A percentile compares a stretch with the other conserved stretches of the same genome.
Conservation (phyloP, 1,140 invertebrate species). For the Leptinotarsa lineolata region DNA sequence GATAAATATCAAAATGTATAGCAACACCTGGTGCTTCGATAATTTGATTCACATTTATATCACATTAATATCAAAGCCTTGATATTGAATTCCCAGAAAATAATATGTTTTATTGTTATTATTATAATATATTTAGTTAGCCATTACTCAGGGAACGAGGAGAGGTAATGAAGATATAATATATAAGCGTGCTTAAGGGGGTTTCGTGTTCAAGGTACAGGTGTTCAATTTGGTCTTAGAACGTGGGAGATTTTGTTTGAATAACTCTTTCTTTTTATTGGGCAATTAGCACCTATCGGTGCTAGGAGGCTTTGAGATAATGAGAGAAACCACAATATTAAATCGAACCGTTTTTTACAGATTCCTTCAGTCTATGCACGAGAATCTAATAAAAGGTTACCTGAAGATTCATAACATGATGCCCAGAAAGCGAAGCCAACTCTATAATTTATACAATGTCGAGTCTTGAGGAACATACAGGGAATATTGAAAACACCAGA, state of each 20-base stretch:
- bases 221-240: background rate
- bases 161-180: background rate
- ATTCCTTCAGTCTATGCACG: no score
- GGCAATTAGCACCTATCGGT: conserved; percentile 1
- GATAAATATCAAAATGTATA: background rate
- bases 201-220: background rate
- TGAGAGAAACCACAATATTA: no score
- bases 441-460: no score
- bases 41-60: background rate
- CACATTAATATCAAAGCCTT: background rate
- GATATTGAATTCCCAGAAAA: background rate
- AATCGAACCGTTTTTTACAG: no score
- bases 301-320: background rate
- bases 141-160: background rate
- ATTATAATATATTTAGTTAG: background rate
- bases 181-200: background rate
- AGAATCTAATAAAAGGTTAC: no score
- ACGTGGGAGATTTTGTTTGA: conserved; percentile 5
- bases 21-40: background rate
- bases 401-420: no score
- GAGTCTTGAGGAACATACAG: no score
- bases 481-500: no score
- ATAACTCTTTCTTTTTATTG: conserved; percentile 3
- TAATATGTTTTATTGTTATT: background rate
- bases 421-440: no score